These are phyloP conservation scores for Chydorus sphaericus DNA, from an alignment of 2,888 invertebrate species.

Conservation along the genomic window DNA sequence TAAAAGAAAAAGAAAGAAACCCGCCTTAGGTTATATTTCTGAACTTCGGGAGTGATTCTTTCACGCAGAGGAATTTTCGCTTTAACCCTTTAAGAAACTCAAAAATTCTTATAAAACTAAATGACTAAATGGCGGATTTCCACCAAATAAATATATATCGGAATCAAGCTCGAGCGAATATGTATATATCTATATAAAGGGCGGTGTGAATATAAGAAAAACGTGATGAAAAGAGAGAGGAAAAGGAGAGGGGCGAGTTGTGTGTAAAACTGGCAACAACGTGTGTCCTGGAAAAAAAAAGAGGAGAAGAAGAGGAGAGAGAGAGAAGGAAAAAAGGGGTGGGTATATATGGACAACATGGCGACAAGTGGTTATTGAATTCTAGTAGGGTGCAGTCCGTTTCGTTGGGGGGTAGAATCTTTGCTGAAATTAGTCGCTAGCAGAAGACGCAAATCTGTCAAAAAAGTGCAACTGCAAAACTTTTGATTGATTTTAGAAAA, in stretches of 20 bases:
- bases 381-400: too few relatives aligned
- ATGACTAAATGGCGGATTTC: too few relatives aligned
- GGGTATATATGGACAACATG: conserved; percentile 11
- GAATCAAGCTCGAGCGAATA: conserved; percentile 2
- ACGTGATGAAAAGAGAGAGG: neutral
- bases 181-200: neutral
- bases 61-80: too few relatives aligned
- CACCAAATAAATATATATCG: too few relatives aligned
- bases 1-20: too few relatives aligned
- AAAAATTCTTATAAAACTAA: too few relatives aligned
- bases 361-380: conserved; percentile 13
- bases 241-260: too few relatives aligned
- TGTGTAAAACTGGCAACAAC: too few relatives aligned
- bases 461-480: too few relatives aligned
- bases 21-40: too few relatives aligned
- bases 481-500: neutral
- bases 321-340: conserved; percentile 7
- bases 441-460: neutral
- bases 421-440: neutral
- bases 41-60: too few relatives aligned
- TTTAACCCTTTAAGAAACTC: too few relatives aligned
- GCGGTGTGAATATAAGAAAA: neutral
- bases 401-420: neutral
- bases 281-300: conserved; percentile 1
- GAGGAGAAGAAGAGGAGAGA: neutral